phyloP scores from a whole-genome alignment of 1,140 invertebrate genomes.

The Batillaria attramentaria region DNA sequence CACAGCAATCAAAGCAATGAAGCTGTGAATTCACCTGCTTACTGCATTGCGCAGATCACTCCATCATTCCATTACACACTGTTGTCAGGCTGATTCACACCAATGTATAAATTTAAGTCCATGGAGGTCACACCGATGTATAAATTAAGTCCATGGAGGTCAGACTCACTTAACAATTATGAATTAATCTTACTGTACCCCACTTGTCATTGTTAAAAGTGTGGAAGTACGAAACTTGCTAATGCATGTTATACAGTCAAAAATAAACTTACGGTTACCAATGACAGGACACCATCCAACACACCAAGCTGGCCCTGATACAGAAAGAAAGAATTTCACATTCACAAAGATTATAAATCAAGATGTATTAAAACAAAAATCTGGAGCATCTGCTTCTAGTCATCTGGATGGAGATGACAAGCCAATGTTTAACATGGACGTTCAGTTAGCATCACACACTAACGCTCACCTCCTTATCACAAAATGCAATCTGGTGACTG shows the following conservation, averaged over 20 bases:
- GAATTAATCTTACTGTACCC: neutral
- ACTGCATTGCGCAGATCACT: neutral
- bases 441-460: neutral
- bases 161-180: neutral
- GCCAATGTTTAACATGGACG: neutral
- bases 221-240: too few relatives aligned
- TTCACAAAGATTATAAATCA: neutral
- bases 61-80: too few relatives aligned
- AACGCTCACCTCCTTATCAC: slow-evolving; percentile 79
- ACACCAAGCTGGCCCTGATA: slow-evolving; percentile 65
- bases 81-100: too few relatives aligned
- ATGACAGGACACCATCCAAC: slow-evolving; percentile 48
- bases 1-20: too few relatives aligned
- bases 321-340: neutral
- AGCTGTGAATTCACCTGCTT: neutral
- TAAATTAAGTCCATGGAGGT: too few relatives aligned
- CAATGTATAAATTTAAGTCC: too few relatives aligned
- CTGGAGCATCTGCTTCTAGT: neutral
- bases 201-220: too few relatives aligned
- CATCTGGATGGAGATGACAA: neutral
- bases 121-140: too few relatives aligned
- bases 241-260: neutral
- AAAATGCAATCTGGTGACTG: slow-evolving; percentile 85
- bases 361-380: neutral
- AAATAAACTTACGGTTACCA: slow-evolving; percentile 33